Evolutionary conservation across 2,888 invertebrate genomes (phyloP).

Genomic region (Tanypteryx hageni): DNA sequence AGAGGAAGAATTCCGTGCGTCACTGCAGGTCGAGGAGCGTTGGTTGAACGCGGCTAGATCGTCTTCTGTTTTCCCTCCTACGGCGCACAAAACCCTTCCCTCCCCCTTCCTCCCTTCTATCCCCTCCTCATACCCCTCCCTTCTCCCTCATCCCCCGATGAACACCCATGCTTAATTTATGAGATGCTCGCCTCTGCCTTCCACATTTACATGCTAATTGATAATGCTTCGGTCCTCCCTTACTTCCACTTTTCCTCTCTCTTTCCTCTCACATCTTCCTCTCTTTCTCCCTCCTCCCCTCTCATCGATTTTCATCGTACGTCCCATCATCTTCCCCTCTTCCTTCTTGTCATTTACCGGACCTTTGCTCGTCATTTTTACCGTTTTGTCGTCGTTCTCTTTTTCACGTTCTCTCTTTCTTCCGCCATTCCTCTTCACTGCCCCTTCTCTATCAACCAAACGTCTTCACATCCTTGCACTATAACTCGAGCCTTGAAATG

Average conservation of each 20-base stretch:
- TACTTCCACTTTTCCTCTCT: not conserved
- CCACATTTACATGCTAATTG: conserved; percentile 61
- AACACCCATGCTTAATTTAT: conserved; percentile 55
- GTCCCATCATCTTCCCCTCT: not conserved
- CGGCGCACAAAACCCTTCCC: not conserved
- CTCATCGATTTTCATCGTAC: not conserved
- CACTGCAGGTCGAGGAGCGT: too few species aligned
- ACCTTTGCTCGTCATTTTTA: too few species aligned
- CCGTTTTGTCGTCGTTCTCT: too few species aligned
- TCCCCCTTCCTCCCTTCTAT: not conserved
- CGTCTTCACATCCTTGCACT: too few species aligned
- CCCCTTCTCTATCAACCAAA: too few species aligned
- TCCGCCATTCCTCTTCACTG: too few species aligned
- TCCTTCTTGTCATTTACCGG: too few species aligned
- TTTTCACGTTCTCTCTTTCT: too few species aligned
- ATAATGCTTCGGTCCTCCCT: conserved; percentile 44
- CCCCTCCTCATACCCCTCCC: not conserved
- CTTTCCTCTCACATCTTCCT: not conserved
- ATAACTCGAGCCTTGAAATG: too few species aligned
- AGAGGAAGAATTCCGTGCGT: too few species aligned
- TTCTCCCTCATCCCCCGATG: not conserved
- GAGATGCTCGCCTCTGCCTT: conserved; percentile 51
- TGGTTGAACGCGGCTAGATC: too few species aligned
- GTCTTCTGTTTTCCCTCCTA: not conserved
- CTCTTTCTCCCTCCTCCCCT: too few species aligned